These are phyloP conservation scores for Horisme vitalbata DNA, from an alignment of 2,888 invertebrate species.

Conservation along the genomic window DNA sequence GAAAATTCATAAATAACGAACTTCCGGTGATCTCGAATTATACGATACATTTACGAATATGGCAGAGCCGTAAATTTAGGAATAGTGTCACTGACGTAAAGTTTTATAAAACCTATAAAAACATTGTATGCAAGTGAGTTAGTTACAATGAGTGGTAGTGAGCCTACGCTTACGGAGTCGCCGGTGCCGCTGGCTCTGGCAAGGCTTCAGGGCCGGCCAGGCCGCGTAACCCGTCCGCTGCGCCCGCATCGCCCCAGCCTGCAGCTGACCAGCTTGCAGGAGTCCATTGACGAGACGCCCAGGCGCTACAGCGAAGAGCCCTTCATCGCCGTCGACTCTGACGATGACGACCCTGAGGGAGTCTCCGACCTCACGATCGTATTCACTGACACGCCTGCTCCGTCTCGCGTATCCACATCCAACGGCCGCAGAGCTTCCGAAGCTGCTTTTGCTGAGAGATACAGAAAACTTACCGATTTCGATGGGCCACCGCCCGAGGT, in stretches of 20 bases:
- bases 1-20: constrained; percentile 38
- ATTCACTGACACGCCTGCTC: constrained; percentile 46
- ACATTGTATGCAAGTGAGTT: constrained; percentile 50
- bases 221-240: constrained; percentile 57
- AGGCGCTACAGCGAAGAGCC: constrained; percentile 71
- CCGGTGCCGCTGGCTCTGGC: constrained; percentile 77
- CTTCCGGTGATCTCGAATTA: constrained; percentile 41
- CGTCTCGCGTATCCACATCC: constrained; percentile 50
- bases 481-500: constrained; percentile 67
- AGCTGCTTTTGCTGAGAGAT: constrained; percentile 72
- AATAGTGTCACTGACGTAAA: constrained; percentile 39
- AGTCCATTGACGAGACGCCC: constrained; percentile 69
- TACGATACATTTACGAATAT: constrained; percentile 47
- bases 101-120: constrained; percentile 48
- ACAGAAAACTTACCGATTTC: constrained; percentile 71
- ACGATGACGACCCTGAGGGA: constrained; percentile 73
- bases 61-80: constrained; percentile 58
- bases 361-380: constrained; percentile 56
- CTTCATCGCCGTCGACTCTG: constrained; percentile 55
- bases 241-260: constrained; percentile 71
- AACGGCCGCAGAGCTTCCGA: constrained; percentile 76
- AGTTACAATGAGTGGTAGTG: constrained; percentile 66
- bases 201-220: constrained; percentile 62
- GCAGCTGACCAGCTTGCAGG: constrained; percentile 73
- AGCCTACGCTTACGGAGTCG: constrained; percentile 74